Base-by-base conservation (phyloP, 2,113 vertebrate species). In the Syngnathus scovelli region DNA sequence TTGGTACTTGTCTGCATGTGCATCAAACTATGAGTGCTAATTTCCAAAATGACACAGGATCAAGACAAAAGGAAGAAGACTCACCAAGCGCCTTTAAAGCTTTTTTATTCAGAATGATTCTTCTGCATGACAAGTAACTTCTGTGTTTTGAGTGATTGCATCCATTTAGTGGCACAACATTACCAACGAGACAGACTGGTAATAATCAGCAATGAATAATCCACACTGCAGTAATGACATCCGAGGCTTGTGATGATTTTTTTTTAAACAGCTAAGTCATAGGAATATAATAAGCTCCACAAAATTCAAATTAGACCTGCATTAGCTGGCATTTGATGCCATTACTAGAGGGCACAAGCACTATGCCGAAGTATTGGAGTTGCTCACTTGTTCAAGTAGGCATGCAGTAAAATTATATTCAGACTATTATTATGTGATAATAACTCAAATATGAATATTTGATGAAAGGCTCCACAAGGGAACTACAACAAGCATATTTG, bases 151-250 rank as follows among this genome's bases (percentile, higher is more conserved):
- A 41, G n/a, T 52, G 16, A 62, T n/a, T 39, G 61, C 18, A 23
- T 37, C 46, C 23, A 54, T 54, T 36, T 33, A 39, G 38, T 60
- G 27, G 43, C 56, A 68, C 33, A 51, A 38, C 36, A 38, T 49
- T 68, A 60, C 66, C 59, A 61, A 41, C 38, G 59, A 61, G 59
- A 68, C 19, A 48, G 41, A 46, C 48, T 44, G 39, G 61, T 33
- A 68, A 60, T 46, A 68, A 67, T 59, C 27, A 44, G n/a, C 52
- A 23, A 63, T n/a, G 13, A 46, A 44, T 43, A 69, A 46, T 38
- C 9, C 7, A 49, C 27, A 38, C 8, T 12, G 51, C 12, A 16
- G 7, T 56, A 23, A 11, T 56, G 56, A 55, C n/a, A 38, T 70
- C 52, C 48, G 41, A 41, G 59, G 38, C 38, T 60, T 60, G 58